Evolutionary conservation across 2,888 invertebrate genomes (phyloP), one percentile per base, ranked within the genome.

Genomic region (Cryptosula pallasiana): DNA sequence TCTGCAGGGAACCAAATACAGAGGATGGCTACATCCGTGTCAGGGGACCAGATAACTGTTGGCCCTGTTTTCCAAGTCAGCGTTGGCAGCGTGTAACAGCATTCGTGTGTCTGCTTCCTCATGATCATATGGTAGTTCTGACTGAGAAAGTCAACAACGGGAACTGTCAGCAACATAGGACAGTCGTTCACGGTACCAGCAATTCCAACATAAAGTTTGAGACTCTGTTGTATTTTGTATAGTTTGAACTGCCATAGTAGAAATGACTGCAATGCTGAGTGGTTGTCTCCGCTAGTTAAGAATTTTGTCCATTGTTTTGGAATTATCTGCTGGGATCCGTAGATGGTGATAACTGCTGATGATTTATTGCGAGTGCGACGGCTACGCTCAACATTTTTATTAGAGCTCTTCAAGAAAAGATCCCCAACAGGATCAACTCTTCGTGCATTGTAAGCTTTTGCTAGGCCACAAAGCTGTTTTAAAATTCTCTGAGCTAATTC

Each of bases 91-190:
- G 45, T 71, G 71, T 16, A 45, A n/a, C n/a, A 71, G 5, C 13
- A 71, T n/a, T 20, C 71, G 71, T 9, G 71, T 71, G 25, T 71
- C 71, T 36, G 71, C 71, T 27, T 71, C 71, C 27, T 71, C 71
- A 35, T 71, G 71, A 25, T 35, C 36, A 13, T 5, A 36, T 20
- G 3, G n/a, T 20, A 71, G 71, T 13, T 57, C 57, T 57, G 20
- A 5, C 20, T 23, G n/a, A 57, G 20, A 25, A 25, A 5, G 3
- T 57, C 3, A 16, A 57, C 5, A 5, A 57, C 13, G 57, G 5
- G n/a, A 25, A 5, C 25, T 16, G 20, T 57, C 5, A n/a, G 13
- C 5, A 23, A 5, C 5, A 57, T n/a, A 57, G 3, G n/a, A 23
- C 3, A 23, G 25, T 16, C 57, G 25, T 5, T 57, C 20, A 25